A percentile compares a stretch with the other conserved stretches of the same genome.
These are phyloP conservation scores for Oreotrochilus melanogaster DNA, from an alignment of 2,113 vertebrate genomes.

Conservation along the genomic window DNA sequence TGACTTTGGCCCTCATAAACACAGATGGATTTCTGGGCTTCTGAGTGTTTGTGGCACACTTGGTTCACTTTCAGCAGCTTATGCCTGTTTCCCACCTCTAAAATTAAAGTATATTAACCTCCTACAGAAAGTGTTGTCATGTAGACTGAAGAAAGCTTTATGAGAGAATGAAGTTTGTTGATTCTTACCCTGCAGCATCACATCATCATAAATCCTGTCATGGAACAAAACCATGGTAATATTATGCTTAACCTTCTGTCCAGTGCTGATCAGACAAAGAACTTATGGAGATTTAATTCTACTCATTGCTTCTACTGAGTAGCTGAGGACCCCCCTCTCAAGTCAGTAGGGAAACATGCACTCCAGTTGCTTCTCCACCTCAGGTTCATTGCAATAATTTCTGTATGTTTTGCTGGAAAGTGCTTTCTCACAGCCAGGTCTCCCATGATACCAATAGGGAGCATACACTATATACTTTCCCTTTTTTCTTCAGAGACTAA, in stretches of 20 bases:
- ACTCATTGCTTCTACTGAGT: not conserved
- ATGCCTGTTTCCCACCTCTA: not conserved
- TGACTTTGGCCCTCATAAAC: not conserved
- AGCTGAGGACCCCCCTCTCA: not conserved
- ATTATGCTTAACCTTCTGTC: not conserved
- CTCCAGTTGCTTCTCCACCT: constrained; percentile 30
- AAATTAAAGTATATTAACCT: not conserved
- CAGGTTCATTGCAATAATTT: constrained; percentile 35
- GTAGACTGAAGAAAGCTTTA: not conserved
- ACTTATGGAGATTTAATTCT: not conserved
- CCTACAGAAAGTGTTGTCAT: not conserved
- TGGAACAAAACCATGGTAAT: not conserved
- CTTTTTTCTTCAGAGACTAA: constrained; percentile 43
- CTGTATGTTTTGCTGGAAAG: constrained; percentile 28
- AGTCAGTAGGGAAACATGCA: not conserved
- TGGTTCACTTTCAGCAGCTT: not conserved
- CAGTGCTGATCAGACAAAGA: not conserved
- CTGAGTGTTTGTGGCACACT: not conserved
- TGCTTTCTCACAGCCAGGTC: constrained; percentile 25
- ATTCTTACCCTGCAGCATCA: not conserved
- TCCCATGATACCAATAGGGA: constrained; percentile 12
- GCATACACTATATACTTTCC: constrained; percentile 27
- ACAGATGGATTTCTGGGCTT: not conserved
- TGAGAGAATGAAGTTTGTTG: not conserved
- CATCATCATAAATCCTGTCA: not conserved